phyloP scores from a whole-genome alignment of 2,113 vertebrate species.

The Mustelus asterias region DNA sequence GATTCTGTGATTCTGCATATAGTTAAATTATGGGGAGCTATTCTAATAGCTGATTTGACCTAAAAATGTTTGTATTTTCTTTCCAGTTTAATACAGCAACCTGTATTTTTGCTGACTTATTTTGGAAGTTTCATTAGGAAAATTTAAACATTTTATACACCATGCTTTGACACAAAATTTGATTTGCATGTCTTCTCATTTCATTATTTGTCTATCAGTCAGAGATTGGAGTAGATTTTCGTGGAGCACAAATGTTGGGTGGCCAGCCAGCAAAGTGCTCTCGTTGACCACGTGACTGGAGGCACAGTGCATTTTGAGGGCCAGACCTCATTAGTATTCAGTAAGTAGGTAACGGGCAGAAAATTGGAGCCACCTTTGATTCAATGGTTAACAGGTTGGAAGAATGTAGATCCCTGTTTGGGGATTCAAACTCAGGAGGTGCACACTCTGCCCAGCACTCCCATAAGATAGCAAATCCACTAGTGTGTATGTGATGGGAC shows the following conservation, averaged over 20 bases:
- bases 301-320: not conserved
- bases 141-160: not conserved
- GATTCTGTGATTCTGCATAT: not conserved
- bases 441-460: not conserved
- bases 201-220: not conserved
- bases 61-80: not conserved
- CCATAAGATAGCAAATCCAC: not conserved
- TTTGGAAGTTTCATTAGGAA: not conserved
- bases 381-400: not conserved
- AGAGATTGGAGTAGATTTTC: not conserved
- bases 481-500: not conserved
- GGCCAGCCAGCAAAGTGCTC: not conserved
- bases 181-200: not conserved
- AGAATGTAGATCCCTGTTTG: not conserved
- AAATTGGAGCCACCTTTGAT: not conserved
- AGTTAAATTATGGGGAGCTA: not conserved
- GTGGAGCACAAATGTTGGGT: not conserved
- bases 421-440: not conserved
- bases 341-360: not conserved
- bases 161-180: not conserved
- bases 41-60: not conserved
- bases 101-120: not conserved
- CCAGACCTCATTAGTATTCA: not conserved
- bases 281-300: not conserved
- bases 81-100: not conserved